A percentile compares a stretch with the other conserved stretches of the same genome.
Evolutionary conservation across 2,113 vertebrate species (phyloP).

Genomic region (Pao palembangensis): DNA sequence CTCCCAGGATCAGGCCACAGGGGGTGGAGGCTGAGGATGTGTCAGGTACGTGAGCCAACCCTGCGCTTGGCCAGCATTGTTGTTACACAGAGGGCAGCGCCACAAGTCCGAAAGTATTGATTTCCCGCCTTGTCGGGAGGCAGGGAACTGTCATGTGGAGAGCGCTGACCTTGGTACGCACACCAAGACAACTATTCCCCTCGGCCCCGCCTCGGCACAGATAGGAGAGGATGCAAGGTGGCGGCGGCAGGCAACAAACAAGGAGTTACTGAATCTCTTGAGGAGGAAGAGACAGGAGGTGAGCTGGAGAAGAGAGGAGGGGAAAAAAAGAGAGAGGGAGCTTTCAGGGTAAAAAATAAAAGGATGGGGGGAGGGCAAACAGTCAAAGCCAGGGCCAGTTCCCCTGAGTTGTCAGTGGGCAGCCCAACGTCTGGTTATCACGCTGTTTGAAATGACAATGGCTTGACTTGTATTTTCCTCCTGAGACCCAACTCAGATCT

Average conservation of each 20-base stretch:
- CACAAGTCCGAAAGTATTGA: slow-evolving; percentile 99
- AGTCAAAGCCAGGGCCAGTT: slow-evolving; percentile 69
- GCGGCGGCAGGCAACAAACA: slow-evolving; percentile 72
- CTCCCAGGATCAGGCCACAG: slow-evolving; percentile 77
- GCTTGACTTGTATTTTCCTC: slow-evolving; percentile 79
- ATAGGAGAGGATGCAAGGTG: slow-evolving; percentile 79
- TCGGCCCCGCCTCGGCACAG: slow-evolving; percentile 69
- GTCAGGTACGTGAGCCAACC: slow-evolving; percentile 85
- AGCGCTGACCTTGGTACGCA: slow-evolving; percentile 91
- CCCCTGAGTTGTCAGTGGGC: slow-evolving; percentile 71
- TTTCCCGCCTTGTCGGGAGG: slow-evolving; percentile 95
- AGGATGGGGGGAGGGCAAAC: slow-evolving; percentile 15
- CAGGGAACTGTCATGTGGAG: slow-evolving; percentile 96
- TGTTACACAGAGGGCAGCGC: slow-evolving; percentile 97
- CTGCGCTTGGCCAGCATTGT: slow-evolving; percentile 76
- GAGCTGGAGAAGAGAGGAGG: slow-evolving; percentile 22
- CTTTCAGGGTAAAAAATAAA: slow-evolving; percentile 12
- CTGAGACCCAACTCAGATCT: slow-evolving; percentile 69
- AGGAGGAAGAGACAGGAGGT: slow-evolving; percentile 36
- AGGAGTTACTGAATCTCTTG: slow-evolving; percentile 53
- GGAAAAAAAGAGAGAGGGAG: slow-evolving; percentile 1
- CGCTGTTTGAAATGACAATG: slow-evolving; percentile 82
- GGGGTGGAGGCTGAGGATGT: slow-evolving; percentile 78
- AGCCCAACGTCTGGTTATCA: slow-evolving; percentile 78
- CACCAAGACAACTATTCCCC: slow-evolving; percentile 90